Evolutionary conservation across 2,888 invertebrate genomes (phyloP), one percentile per base, ranked within the genome.

Genomic region (Caenorhabditis panamensis): DNA sequence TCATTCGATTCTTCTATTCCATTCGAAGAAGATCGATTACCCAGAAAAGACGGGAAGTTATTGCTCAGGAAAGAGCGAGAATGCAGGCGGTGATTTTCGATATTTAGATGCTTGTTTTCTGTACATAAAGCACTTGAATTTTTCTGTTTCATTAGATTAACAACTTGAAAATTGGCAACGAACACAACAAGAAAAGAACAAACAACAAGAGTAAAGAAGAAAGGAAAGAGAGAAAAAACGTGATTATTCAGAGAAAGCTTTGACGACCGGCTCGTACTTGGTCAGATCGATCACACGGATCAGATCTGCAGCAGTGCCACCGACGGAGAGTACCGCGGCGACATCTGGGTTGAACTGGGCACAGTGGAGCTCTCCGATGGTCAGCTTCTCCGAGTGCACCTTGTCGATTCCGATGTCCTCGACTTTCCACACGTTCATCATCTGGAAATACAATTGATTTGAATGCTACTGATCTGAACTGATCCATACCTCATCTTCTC

Each of bases 271-370:
- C 31, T 87, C 84, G 59, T 80, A 79, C 58, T 85, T 87, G 47
- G 84, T 76, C 18, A 89, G 68, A 61, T 89, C 88, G 54, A 87
- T 72, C 51, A 88, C 73, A 24, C 87, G 77, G 47, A 88, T 79
- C 56, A 89, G 64, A 53, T 89, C 89, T n/a, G 82, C 82, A 6
- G 68, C 63, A 13, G 86, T 82, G 56, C 88, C 89, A 16, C 88
- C 89, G 26, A 88, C 84, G 8, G 85, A 69, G 8, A 86, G 24
- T 20, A 87, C 82, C 1, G 82, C 82, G 6, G 78, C 82, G 11
- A 80, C 84, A 56, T 89, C 88, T 22, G 89, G 89, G 72, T 85
- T 86, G 78, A 89, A 89, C 18, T 76, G 75, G 16, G 82, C 82
- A 18, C 82, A 79, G 51, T 84, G 84, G 8, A 88, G 80, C 44